Conservation (phyloP, 2,113 vertebrate species). For the Ochotona princeps region DNA sequence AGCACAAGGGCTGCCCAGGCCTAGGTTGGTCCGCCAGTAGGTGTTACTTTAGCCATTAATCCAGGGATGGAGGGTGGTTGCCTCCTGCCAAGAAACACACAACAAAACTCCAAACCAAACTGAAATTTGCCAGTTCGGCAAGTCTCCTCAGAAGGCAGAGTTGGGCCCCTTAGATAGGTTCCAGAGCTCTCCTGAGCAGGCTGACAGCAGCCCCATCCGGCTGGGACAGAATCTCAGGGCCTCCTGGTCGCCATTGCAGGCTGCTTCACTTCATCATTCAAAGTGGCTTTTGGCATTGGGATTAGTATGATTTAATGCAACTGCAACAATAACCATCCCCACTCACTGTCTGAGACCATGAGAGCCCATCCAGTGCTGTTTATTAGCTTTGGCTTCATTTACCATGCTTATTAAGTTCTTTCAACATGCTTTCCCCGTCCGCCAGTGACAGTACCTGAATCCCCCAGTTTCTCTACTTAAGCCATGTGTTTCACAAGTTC, state of each 20-base stretch:
- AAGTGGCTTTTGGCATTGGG: slow-evolving; percentile 77
- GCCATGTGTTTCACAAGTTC: not conserved
- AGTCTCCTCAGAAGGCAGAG: slow-evolving; percentile 80
- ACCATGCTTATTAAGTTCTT: slow-evolving; percentile 11
- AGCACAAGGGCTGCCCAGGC: slow-evolving; percentile 71
- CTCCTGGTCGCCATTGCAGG: slow-evolving; percentile 72
- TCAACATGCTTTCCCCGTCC: slow-evolving; percentile 11
- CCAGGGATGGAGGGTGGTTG: slow-evolving; percentile 68
- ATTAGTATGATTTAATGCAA: slow-evolving; percentile 83
- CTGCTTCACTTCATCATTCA: slow-evolving; percentile 77
- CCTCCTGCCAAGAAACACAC: slow-evolving; percentile 86
- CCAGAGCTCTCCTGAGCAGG: slow-evolving; percentile 76
- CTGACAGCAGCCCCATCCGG: slow-evolving; percentile 72
- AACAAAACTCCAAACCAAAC: slow-evolving; percentile 87
- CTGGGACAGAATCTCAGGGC: slow-evolving; percentile 53
- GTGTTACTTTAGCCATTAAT: slow-evolving; percentile 86
- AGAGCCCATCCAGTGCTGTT: slow-evolving; percentile 80
- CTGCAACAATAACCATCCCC: slow-evolving; percentile 81
- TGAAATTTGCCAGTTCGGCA: slow-evolving; percentile 84
- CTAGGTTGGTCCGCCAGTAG: slow-evolving; percentile 80
- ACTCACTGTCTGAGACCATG: slow-evolving; percentile 80
- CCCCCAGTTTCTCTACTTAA: not conserved
- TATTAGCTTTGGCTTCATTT: slow-evolving; percentile 83
- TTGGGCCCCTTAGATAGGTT: slow-evolving; percentile 73
- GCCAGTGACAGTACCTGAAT: not conserved